Base-by-base conservation (phyloP, 2,888 invertebrate species). In the Ceramica pisi region DNA sequence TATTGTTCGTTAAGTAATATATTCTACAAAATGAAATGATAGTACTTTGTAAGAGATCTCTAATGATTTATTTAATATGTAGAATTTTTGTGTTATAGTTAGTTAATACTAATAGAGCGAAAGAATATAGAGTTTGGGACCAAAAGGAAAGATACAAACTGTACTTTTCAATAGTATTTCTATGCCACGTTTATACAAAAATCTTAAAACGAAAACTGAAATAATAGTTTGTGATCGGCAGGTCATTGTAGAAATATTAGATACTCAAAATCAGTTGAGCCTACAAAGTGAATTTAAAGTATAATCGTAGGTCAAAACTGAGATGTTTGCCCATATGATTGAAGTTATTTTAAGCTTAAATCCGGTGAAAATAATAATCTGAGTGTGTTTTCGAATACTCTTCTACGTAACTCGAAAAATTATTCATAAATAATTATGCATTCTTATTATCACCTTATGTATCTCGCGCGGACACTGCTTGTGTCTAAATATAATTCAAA, bases 21-120 rank as follows among this genome's bases (percentile, higher is more conserved):
- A 77, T 70, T 59, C 63, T 53, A 71, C 56, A 66, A 71, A 67
- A 65, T 51, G 46, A 79, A 71, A 59, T 77, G 50, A 77, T 66
- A 67, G 62, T 80, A 69, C 62, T 72, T 71, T 66, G 48, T 79
- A 80, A 81, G 79, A 76, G 72, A 83, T 83, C 77, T 80, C 81
- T 83, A 75, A 78, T 55, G 19, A 50, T 41, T 60, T 77, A 70
- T 62, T 60, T 71, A 63, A 46, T 62, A 35, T 46, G n/a, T 63
- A 53, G 56, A 31, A 41, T 60, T 55, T 56, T 62, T 48, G 19
- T 71, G 23, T 50, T 44, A 51, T 59, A 56, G 66, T 51, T 46
- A 55, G 62, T 55, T 55, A 31, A 31, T 69, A 63, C 6, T 46
- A 51, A 53, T 53, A 50, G 48, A 38, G 59, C 66, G 46, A 66